A percentile compares a stretch with the other conserved stretches of the same genome.
These are phyloP conservation scores for Torymus texanus DNA, from an alignment of 2,888 invertebrate genomes.

Conservation along the genomic window DNA sequence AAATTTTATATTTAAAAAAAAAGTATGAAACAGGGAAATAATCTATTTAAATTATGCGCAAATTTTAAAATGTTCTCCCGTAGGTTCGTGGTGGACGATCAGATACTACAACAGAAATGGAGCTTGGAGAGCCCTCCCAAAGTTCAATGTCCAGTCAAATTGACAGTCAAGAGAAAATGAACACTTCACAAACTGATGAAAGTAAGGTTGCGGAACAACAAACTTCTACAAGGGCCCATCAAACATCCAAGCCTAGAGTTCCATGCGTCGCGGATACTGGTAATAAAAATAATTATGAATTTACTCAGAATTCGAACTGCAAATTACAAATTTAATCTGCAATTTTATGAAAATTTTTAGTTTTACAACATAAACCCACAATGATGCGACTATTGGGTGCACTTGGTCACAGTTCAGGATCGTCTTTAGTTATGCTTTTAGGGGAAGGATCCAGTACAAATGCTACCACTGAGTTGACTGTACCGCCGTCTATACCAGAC, in stretches of 20 bases:
- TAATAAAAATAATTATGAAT: conserved; percentile 61
- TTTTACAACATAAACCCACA: conserved; percentile 85
- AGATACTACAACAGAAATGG: conserved; percentile 66
- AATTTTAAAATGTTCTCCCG: conserved; percentile 33
- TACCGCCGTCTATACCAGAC: conserved; percentile 87
- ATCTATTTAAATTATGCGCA: not conserved
- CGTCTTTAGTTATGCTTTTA: conserved; percentile 82
- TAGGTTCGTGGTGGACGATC: conserved; percentile 61
- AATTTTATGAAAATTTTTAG: conserved; percentile 72
- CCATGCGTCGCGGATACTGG: conserved; percentile 87
- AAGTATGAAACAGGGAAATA: too few species aligned
- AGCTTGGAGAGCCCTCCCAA: conserved; percentile 64
- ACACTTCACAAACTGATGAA: conserved; percentile 86
- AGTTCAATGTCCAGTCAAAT: conserved; percentile 59
- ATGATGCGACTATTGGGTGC: conserved; percentile 90
- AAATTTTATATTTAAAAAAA: too few species aligned
- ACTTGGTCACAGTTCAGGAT: conserved; percentile 85
- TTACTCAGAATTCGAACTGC: not conserved
- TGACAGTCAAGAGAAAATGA: conserved; percentile 65
- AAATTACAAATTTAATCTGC: not conserved
- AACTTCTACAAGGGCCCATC: conserved; percentile 65
- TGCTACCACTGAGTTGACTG: conserved; percentile 75
- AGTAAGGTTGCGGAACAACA: conserved; percentile 84
- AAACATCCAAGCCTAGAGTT: conserved; percentile 70
- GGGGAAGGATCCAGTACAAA: conserved; percentile 75